Base-by-base conservation (phyloP, 2,797 vertebrate species). In the Florisuga fusca region DNA sequence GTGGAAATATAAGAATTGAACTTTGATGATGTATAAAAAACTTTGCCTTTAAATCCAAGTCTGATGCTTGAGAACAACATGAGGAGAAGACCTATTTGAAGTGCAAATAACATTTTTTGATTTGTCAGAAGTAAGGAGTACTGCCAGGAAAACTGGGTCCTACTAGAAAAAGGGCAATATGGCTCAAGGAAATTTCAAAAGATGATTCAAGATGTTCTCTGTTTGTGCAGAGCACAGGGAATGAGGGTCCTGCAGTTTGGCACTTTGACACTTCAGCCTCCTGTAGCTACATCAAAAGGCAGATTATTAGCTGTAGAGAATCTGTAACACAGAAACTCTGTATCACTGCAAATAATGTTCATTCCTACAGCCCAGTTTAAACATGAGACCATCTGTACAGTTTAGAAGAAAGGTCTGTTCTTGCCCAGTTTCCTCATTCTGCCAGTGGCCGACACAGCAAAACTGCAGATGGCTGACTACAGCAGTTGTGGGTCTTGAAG, bases 391-490 rank as follows among this genome's bases (percentile, higher is more conserved):
- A 93, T 89, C 81, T 50, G 57, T 11, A 67, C 2, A 61, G 63
- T 20, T 71, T 4, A 16, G 55, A 45, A 69, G 38, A 67, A 66
- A 76, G 63, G 45, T 59, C 62, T 57, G 61, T 29, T 29, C 59
- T 36, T 45, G 75, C 57, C 48, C 82, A 31, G 63, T 13, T 50
- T 34, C 18, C 36, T 50, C 7, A 1, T 55, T 53, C 66, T 74
- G 84, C 72, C 75, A 16, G 72, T 3, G 41, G 48, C 59, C 89
- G 86, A 5, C 31, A 46, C 63, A 93, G 80, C 48, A 62, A 53
- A 79, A 50, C 91, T 86, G 78, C 78, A 90, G 84, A 59, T 76
- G 91, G 73, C 69, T 87, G 86, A 29, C 71, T 36, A 18, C 51
- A 68, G 75, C 84, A 64, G 78, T 18, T 72, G n/a, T 1, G n/a